Percentiles rank a stretch among this genome's conserved stretches.
These are phyloP conservation scores for Drosophila koepferae DNA, from an alignment of 2,888 invertebrate species.

Conservation along the genomic window DNA sequence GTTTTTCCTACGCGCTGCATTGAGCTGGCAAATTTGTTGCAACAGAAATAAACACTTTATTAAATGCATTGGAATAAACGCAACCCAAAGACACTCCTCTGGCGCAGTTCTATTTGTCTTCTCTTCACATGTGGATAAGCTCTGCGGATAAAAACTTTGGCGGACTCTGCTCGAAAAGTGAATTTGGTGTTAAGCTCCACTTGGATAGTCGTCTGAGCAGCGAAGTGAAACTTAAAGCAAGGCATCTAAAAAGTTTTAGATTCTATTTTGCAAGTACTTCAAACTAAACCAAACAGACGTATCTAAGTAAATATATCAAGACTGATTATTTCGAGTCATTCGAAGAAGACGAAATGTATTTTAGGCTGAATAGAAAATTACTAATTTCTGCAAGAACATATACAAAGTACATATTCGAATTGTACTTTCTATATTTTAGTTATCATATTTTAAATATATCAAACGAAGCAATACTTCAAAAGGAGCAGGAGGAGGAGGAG, in stretches of 20 bases:
- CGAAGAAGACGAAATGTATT: not conserved
- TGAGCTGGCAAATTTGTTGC: conserved; percentile 80
- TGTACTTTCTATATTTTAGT: too few species aligned
- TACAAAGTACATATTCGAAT: too few species aligned
- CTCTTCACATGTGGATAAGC: conserved; percentile 52
- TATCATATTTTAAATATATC: too few species aligned
- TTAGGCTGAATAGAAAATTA: too few species aligned
- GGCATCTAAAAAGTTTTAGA: not conserved
- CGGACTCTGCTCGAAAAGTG: conserved; percentile 54
- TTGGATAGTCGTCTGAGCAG: conserved; percentile 35
- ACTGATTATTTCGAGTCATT: not conserved
- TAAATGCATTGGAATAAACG: conserved; percentile 82
- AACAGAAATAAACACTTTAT: conserved; percentile 81
- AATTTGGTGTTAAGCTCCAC: conserved; percentile 75
- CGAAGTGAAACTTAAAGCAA: conserved; percentile 10
- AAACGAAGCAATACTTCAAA: too few species aligned
- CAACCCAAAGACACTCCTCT: conserved; percentile 21
- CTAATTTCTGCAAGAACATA: too few species aligned
- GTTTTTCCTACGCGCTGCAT: conserved; percentile 50
- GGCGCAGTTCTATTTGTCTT: conserved; percentile 41
- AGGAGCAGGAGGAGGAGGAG: too few species aligned
- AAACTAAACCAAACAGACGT: not conserved
- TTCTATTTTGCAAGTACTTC: not conserved
- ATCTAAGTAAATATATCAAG: not conserved
- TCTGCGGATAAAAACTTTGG: conserved; percentile 53